Conservation (phyloP, 1,140 invertebrate species). For the Trachelipus rathkii region DNA sequence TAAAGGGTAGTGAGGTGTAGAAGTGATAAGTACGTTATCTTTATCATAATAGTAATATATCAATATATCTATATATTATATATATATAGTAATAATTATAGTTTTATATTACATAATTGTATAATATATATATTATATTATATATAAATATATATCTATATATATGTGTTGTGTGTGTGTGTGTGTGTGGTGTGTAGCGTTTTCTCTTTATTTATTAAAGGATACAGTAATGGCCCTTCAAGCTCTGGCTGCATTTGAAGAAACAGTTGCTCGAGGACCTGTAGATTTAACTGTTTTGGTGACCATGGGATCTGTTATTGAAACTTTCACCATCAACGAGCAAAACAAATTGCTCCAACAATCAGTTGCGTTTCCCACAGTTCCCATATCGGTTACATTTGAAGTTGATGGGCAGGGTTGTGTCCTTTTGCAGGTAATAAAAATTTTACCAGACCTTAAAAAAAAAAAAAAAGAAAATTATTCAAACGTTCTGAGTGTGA, state of each 20-base stretch:
- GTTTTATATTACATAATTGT: too few species aligned
- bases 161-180: too few species aligned
- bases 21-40: too few species aligned
- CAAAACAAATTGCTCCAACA: slow-evolving; percentile 38
- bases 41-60: too few species aligned
- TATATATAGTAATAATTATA: too few species aligned
- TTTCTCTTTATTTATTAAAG: too few species aligned
- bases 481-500: too few species aligned
- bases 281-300: slow-evolving; percentile 49
- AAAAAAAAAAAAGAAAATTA: too few species aligned
- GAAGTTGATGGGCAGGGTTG: slow-evolving; percentile 37
- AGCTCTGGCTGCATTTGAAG: slow-evolving; percentile 37
- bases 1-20: too few species aligned
- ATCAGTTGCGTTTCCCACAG: slow-evolving; percentile 17
- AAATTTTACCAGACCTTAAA: too few species aligned
- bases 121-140: slow-evolving; percentile 22
- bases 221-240: slow-evolving; percentile 43
- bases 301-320: slow-evolving; percentile 48
- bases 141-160: not conserved
- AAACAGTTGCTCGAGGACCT: slow-evolving; percentile 59
- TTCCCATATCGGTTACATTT: slow-evolving; percentile 31
- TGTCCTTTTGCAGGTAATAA: slow-evolving; percentile 39
- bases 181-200: too few species aligned
- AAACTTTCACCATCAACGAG: slow-evolving; percentile 18
- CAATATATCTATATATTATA: slow-evolving; percentile 12